These are phyloP conservation scores for Palythoa heliodiscus DNA, from an alignment of 92 coral and sea anemone genomes.

Conservation along the genomic window DNA sequence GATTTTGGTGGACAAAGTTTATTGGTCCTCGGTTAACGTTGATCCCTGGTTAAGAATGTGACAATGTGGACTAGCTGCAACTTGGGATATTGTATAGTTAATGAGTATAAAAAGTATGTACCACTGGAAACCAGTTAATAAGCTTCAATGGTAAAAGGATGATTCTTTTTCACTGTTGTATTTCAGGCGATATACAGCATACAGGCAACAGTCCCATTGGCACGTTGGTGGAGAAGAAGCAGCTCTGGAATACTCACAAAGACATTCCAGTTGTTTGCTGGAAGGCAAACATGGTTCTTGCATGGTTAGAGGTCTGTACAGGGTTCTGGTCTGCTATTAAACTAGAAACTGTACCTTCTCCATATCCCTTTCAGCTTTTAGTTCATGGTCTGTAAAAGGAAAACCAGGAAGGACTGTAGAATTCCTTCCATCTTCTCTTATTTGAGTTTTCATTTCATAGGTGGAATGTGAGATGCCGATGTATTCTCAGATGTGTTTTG, in stretches of 20 bases:
- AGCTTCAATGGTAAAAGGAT: too few relatives aligned
- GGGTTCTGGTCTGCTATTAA: background rate
- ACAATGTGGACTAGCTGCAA: too few relatives aligned
- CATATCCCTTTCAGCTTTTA: background rate
- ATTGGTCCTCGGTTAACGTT: too few relatives aligned
- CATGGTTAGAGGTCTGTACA: slow-evolving; percentile 70
- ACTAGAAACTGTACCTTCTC: background rate
- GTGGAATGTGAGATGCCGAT: slow-evolving; percentile 96
- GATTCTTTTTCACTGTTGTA: background rate
- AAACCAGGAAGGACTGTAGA: background rate
- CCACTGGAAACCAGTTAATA: too few relatives aligned
- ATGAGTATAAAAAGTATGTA: too few relatives aligned
- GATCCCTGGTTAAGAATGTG: too few relatives aligned
- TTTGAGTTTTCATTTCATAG: background rate
- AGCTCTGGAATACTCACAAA: slow-evolving; percentile 87
- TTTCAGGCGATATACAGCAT: slow-evolving; percentile 30
- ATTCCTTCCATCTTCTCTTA: background rate
- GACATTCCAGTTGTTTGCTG: slow-evolving; percentile 89
- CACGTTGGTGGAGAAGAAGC: slow-evolving; percentile 72
- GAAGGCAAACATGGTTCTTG: slow-evolving; percentile 94
- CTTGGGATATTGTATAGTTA: too few relatives aligned
- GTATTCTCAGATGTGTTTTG: slow-evolving; percentile 92
- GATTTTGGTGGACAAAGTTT: too few relatives aligned
- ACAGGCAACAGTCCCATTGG: slow-evolving; percentile 49
- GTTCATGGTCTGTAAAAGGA: background rate